phyloP scores from a whole-genome alignment of 1,140 invertebrate genomes.

The Eumeta japonica region DNA sequence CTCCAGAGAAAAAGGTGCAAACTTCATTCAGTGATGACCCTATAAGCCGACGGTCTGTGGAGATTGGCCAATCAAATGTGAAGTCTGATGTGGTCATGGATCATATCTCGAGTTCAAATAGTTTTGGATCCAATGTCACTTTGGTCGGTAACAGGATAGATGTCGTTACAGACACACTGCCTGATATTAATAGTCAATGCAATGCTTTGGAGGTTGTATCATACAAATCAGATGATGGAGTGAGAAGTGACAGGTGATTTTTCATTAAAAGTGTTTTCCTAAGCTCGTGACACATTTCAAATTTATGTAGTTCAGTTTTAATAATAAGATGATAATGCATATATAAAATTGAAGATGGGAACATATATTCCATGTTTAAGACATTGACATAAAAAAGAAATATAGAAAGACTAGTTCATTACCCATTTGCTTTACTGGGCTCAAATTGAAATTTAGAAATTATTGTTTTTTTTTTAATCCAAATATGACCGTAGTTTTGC shows the following conservation, averaged over 20 bases:
- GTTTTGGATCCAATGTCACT: constrained; percentile 78
- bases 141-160: constrained; percentile 84
- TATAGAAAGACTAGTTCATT: too few species aligned
- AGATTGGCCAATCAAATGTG: constrained; percentile 18
- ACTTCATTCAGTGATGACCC: constrained; percentile 39
- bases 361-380: too few species aligned
- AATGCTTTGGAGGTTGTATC: constrained; percentile 64
- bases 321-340: too few species aligned
- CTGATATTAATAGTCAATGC: constrained; percentile 25
- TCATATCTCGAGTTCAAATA: constrained; percentile 59
- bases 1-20: constrained; percentile 35
- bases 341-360: too few species aligned
- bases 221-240: constrained; percentile 65
- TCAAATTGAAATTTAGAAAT: too few species aligned
- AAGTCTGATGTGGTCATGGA: constrained; percentile 22
- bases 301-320: too few species aligned
- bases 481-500: too few species aligned
- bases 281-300: too few species aligned
- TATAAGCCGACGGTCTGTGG: constrained; percentile 23
- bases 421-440: too few species aligned
- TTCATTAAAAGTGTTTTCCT: not conserved
- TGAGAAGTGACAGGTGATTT: constrained; percentile 44
- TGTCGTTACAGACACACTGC: constrained; percentile 54
- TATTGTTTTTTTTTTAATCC: too few species aligned
- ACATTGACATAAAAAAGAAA: too few species aligned